Percentiles rank a stretch among this genome's conserved stretches.
Conservation (phyloP, 2,888 invertebrate genomes). For the Orchesella flavescens region DNA sequence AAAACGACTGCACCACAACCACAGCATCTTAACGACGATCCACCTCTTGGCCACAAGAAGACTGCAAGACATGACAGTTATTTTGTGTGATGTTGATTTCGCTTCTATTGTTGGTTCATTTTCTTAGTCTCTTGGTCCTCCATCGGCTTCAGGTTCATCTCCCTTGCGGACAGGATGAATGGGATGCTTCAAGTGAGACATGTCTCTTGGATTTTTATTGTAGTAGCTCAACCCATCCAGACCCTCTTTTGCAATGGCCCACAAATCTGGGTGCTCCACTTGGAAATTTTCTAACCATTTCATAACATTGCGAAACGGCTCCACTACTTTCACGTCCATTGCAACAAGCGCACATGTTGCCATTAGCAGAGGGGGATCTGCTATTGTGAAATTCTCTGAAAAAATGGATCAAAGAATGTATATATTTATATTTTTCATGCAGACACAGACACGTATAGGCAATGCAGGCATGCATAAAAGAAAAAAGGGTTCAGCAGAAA, state of each 20-base stretch:
- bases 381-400: slow-evolving; percentile 81
- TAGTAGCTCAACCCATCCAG: slow-evolving; percentile 82
- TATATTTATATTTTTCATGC: slow-evolving; percentile 45
- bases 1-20: neutral
- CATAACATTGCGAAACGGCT: slow-evolving; percentile 77
- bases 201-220: slow-evolving; percentile 83
- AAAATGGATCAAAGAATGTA: neutral
- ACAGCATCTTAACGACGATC: no score
- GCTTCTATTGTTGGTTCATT: slow-evolving; percentile 3
- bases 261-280: slow-evolving; percentile 80
- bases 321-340: slow-evolving; percentile 79
- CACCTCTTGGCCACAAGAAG: no score
- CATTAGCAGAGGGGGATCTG: slow-evolving; percentile 83
- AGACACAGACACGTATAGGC: neutral
- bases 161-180: slow-evolving; percentile 78
- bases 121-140: no score
- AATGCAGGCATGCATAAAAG: no score
- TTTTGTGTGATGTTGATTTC: no score
- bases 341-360: slow-evolving; percentile 84
- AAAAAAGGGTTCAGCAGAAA: neutral
- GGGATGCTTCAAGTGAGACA: slow-evolving; percentile 82
- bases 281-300: slow-evolving; percentile 85
- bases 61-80: no score
- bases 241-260: slow-evolving; percentile 81
- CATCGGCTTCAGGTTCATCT: slow-evolving; percentile 73